Evolutionary conservation across 2,888 invertebrate species (phyloP).

Genomic region (Nycteola revayana): DNA sequence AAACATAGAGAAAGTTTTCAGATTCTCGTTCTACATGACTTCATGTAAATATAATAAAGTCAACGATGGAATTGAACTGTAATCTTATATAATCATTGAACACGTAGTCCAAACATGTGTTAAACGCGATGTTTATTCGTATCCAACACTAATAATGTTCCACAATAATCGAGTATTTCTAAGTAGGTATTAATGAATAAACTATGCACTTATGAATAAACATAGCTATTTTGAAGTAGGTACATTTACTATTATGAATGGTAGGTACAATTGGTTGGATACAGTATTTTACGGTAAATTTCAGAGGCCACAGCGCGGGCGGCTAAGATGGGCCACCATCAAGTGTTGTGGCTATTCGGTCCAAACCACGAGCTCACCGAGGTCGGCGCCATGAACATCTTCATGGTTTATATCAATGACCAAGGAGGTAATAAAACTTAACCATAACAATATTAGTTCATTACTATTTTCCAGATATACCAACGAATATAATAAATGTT

Average conservation of each 20-base stretch:
- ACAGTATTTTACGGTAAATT: slow-evolving; percentile 20
- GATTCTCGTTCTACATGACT: too few species aligned
- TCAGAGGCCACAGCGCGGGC: slow-evolving; percentile 89
- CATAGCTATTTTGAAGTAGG: slow-evolving; percentile 5
- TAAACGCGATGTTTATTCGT: too few species aligned
- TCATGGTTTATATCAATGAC: slow-evolving; percentile 92
- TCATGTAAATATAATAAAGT: too few species aligned
- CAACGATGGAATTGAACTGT: too few species aligned
- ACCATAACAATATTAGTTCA: neutral
- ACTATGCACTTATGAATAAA: neutral
- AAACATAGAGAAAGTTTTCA: too few species aligned
- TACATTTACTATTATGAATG: too few species aligned
- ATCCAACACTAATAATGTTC: too few species aligned
- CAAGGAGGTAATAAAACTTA: slow-evolving; percentile 88
- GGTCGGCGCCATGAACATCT: slow-evolving; percentile 99
- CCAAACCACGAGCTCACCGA: slow-evolving; percentile 96
- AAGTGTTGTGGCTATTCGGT: slow-evolving; percentile 98
- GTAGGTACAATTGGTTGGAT: slow-evolving; percentile 15
- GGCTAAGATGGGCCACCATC: slow-evolving; percentile 89
- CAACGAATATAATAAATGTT: too few species aligned
- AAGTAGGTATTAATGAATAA: too few species aligned
- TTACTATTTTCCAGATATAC: neutral
- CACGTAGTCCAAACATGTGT: too few species aligned
- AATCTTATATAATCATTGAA: too few species aligned
- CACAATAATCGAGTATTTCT: too few species aligned